These are phyloP conservation scores for Cranoglanis bouderius DNA, from an alignment of 2,113 vertebrate species.

Conservation along the genomic window DNA sequence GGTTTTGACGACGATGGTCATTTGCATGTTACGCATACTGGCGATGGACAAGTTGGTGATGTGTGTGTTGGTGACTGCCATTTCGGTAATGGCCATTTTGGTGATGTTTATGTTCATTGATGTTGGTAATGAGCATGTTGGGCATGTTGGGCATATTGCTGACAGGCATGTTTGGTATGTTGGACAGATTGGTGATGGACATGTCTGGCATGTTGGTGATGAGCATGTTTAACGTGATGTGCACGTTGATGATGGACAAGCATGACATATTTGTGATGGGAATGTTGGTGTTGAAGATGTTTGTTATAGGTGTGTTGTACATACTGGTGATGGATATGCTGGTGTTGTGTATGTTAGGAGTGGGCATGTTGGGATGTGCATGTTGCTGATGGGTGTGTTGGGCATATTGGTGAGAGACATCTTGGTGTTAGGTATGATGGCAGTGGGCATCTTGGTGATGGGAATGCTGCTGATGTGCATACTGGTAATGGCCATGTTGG, in stretches of 20 bases:
- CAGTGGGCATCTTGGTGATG: not conserved
- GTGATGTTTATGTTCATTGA: not conserved
- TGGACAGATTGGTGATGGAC: not conserved
- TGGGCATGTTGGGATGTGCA: not conserved
- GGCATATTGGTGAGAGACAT: not conserved
- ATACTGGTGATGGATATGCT: not conserved
- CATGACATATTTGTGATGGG: not conserved
- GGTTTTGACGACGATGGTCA: not conserved
- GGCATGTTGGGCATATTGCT: not conserved
- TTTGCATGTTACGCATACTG: not conserved
- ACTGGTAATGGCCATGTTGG: not conserved
- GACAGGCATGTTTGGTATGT: not conserved
- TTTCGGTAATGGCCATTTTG: not conserved
- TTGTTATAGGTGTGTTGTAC: not conserved
- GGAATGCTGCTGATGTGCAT: not conserved
- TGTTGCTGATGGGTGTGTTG: not conserved
- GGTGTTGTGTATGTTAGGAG: not conserved
- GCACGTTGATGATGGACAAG: not conserved
- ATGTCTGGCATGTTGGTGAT: not conserved
- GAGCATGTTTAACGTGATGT: not conserved
- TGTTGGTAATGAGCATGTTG: not conserved
- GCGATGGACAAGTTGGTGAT: not conserved
- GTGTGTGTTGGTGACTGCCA: not conserved
- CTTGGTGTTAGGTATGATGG: not conserved
- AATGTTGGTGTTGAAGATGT: not conserved